phyloP scores from a whole-genome alignment of 1,140 invertebrate genomes.

The Drosophila quadrilineata region DNA sequence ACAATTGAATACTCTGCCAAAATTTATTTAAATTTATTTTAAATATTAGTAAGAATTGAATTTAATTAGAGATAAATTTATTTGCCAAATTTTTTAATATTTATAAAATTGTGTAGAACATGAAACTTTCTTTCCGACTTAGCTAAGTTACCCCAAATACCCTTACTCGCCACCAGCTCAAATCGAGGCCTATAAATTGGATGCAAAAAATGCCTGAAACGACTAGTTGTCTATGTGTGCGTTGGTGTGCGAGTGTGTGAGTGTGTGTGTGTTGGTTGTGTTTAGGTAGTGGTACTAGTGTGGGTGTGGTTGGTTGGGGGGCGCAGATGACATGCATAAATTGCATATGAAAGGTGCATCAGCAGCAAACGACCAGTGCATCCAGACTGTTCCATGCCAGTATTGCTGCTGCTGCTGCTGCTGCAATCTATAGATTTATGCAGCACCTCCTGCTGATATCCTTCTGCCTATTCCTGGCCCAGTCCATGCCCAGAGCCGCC shows the following conservation, averaged over 20 bases:
- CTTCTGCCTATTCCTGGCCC: neutral
- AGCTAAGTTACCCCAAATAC: conserved; percentile 27
- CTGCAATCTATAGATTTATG: conserved; percentile 76
- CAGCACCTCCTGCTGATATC: conserved; percentile 24
- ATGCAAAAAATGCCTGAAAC: conserved; percentile 52
- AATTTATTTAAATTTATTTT: no score
- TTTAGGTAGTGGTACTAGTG: conserved; percentile 35
- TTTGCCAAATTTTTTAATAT: no score
- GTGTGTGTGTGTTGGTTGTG: conserved; percentile 26
- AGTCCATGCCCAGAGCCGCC: no score
- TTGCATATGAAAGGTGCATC: conserved; percentile 78
- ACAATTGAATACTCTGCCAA: neutral
- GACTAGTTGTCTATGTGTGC: conserved; percentile 4
- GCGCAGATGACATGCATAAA: conserved; percentile 76
- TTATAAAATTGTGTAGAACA: no score
- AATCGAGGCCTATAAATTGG: conserved; percentile 62
- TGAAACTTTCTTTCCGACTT: neutral
- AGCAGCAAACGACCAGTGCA: conserved; percentile 34
- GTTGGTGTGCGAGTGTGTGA: conserved; percentile 38
- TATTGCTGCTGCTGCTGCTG: conserved; percentile 7
- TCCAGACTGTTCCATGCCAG: conserved; percentile 6
- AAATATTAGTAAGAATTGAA: no score
- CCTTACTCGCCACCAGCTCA: neutral
- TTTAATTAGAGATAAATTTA: no score
- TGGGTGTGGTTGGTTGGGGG: neutral